Evolutionary conservation across 2,113 vertebrate genomes (phyloP).

Genomic region (Oreochromis niloticus): DNA sequence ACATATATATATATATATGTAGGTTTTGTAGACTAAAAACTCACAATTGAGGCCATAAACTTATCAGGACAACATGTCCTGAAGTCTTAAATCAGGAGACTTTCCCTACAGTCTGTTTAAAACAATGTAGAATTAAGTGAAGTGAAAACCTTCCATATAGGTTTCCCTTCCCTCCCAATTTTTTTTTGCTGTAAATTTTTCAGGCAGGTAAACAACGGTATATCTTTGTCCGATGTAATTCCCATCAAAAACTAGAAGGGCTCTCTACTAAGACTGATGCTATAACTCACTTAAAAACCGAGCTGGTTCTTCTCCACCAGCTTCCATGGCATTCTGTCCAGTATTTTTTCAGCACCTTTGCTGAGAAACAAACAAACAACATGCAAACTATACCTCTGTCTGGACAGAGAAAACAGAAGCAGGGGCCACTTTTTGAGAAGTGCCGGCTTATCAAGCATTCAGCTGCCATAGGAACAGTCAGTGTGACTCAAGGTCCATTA

Average conservation of each 20-base stretch:
- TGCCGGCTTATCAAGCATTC: conserved; percentile 7
- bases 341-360: background rate
- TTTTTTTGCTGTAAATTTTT: background rate
- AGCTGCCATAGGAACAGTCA: conserved; percentile 23
- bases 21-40: background rate
- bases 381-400: background rate
- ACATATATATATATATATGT: background rate
- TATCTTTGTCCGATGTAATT: background rate
- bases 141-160: background rate
- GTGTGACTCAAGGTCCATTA: conserved; percentile 8
- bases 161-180: background rate
- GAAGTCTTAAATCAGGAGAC: background rate
- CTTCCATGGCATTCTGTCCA: background rate
- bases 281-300: background rate
- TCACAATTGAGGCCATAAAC: background rate
- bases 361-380: accelerated
- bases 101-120: background rate
- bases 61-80: background rate
- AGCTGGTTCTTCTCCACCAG: background rate
- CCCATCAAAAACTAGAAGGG: background rate
- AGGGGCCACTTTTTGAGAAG: background rate
- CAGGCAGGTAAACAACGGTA: background rate
- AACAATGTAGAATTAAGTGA: background rate
- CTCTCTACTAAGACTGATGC: background rate
- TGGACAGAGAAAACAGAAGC: background rate